Percentiles rank a stretch among this genome's conserved stretches.
phyloP scores from a whole-genome alignment of 2,113 vertebrate genomes.

The Helogale parvula region DNA sequence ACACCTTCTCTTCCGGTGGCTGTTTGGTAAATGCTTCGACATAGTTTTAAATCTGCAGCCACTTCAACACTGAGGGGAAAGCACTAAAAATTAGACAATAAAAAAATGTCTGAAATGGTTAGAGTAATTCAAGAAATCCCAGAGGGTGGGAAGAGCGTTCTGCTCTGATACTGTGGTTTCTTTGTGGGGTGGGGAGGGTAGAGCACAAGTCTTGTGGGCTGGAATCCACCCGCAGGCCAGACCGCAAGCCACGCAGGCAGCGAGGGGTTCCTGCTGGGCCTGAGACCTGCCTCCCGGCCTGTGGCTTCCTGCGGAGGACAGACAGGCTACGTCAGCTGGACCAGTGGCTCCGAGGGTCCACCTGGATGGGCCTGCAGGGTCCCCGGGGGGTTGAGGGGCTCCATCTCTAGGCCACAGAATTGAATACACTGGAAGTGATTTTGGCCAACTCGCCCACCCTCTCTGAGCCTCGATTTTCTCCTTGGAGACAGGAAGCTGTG shows the following conservation, averaged over 20 bases:
- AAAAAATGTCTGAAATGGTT: conserved; percentile 54
- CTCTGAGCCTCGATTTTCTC: not conserved
- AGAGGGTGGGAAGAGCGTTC: not conserved
- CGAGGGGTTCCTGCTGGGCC: not conserved
- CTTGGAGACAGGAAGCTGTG: not conserved
- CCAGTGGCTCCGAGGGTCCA: not conserved
- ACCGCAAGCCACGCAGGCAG: not conserved
- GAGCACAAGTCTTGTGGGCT: not conserved
- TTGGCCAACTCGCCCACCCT: not conserved
- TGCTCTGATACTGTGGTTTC: conserved; percentile 37
- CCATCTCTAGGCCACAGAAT: not conserved
- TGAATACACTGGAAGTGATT: not conserved
- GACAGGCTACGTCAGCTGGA: not conserved
- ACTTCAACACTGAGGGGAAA: not conserved
- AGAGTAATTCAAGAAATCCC: conserved; percentile 63
- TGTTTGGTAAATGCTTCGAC: not conserved
- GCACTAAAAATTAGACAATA: conserved; percentile 50
- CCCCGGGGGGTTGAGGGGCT: not conserved
- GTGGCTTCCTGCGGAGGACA: not conserved
- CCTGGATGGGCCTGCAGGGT: not conserved
- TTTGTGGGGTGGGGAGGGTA: not conserved
- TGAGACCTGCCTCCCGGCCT: not conserved
- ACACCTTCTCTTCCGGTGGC: not conserved
- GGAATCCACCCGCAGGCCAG: not conserved
- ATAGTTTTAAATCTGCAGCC: conserved; percentile 7